Conservation (phyloP, 2,113 vertebrate genomes). For the Origma solitaria region DNA sequence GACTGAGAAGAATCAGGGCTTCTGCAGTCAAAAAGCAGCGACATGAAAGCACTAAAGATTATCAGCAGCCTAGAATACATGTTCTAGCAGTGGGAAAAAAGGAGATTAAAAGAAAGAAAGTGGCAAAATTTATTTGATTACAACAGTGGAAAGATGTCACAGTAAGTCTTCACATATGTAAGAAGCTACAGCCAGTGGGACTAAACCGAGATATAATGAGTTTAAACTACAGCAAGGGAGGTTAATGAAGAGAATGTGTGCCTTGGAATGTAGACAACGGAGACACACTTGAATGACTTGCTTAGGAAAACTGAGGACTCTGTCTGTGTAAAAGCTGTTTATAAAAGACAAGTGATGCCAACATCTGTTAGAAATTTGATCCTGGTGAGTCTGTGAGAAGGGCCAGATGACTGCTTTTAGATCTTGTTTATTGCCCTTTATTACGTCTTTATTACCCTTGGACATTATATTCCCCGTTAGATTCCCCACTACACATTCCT, state of each 20-base stretch:
- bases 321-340: not conserved
- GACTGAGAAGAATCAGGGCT: not conserved
- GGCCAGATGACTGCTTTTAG: not conserved
- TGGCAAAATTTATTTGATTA: not conserved
- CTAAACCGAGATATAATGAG: not conserved
- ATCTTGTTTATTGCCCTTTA: not conserved
- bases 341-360: not conserved
- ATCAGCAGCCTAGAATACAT: not conserved
- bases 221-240: not conserved
- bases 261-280: not conserved
- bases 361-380: not conserved
- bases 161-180: not conserved
- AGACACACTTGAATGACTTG: not conserved
- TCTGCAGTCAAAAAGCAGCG: rapidly evolving
- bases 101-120: not conserved
- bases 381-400: not conserved
- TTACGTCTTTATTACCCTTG: not conserved
- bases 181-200: not conserved
- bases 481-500: not conserved
- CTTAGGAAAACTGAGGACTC: not conserved
- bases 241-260: not conserved
- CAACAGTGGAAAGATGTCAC: not conserved
- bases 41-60: not conserved
- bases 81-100: not conserved
- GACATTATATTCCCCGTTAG: not conserved